Percentiles rank a stretch among this genome's conserved stretches.
phyloP scores from a whole-genome alignment of 2,113 vertebrate species.

The Jaculus jaculus region DNA sequence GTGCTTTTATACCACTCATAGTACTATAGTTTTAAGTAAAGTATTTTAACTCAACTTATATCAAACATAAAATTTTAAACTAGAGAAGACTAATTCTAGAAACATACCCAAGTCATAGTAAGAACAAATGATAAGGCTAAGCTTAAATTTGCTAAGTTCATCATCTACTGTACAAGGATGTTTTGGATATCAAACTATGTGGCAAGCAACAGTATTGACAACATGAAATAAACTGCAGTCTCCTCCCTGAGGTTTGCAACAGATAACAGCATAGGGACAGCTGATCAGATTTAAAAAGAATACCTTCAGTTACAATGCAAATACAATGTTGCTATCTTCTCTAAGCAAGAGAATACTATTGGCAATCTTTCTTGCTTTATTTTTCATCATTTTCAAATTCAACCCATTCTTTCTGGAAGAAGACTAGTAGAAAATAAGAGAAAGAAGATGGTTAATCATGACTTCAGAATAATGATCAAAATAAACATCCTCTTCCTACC shows the following conservation, averaged over 20 bases:
- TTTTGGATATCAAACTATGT: not conserved
- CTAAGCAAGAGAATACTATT: constrained; percentile 1
- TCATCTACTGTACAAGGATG: not conserved
- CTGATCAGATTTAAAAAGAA: not conserved
- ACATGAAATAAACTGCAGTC: constrained; percentile 21
- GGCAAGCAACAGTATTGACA: not conserved
- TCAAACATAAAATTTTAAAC: constrained; percentile 33
- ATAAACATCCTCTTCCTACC: not conserved
- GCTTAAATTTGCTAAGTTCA: not conserved
- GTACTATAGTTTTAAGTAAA: not conserved
- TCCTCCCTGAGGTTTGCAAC: not conserved
- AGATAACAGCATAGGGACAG: not conserved
- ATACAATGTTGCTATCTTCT: constrained; percentile 26
- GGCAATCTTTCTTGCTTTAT: not conserved
- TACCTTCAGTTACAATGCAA: not conserved
- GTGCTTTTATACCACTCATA: not conserved
- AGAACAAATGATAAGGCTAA: not conserved
- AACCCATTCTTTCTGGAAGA: not conserved
- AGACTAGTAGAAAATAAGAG: not conserved
- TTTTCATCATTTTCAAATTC: not conserved
- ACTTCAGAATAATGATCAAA: not conserved
- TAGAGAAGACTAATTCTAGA: constrained; percentile 15
- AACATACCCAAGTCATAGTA: not conserved
- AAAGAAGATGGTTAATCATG: not conserved
- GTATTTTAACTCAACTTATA: not conserved